Percentiles rank a stretch among this genome's conserved stretches.
phyloP scores from a whole-genome alignment of 2,113 vertebrate species.

The Grantiella picta region DNA sequence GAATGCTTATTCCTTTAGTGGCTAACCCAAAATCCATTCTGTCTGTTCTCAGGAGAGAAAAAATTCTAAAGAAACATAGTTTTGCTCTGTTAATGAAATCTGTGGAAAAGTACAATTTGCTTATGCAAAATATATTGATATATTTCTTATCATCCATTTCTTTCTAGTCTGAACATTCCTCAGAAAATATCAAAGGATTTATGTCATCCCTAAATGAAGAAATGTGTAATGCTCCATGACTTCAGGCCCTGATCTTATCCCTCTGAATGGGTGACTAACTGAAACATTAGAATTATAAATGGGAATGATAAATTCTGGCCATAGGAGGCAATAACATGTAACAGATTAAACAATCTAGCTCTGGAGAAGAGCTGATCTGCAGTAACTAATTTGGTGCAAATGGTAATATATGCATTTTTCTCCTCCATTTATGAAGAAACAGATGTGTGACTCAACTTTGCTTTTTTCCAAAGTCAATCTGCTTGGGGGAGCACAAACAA shows the following conservation, averaged over 20 bases:
- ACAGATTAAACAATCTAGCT: conserved; percentile 6
- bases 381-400: conserved; percentile 23
- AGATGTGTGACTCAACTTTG: conserved; percentile 36
- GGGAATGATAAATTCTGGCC: conserved; percentile 51
- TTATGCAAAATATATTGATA: conserved; percentile 10
- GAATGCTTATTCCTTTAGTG: background rate
- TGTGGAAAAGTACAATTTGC: background rate
- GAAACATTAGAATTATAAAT: conserved; percentile 62
- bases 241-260: conserved; percentile 57
- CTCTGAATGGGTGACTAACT: conserved; percentile 45
- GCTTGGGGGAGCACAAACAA: conserved; percentile 18
- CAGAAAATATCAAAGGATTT: conserved; percentile 56
- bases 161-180: conserved; percentile 40
- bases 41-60: background rate
- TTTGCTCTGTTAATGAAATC: background rate
- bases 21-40: background rate
- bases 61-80: background rate
- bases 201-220: conserved; percentile 51
- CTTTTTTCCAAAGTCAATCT: conserved; percentile 38
- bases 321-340: conserved; percentile 49
- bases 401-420: conserved; percentile 29
- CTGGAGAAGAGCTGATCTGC: conserved; percentile 30
- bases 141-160: background rate
- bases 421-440: conserved; percentile 26
- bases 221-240: conserved; percentile 30